phyloP scores from a whole-genome alignment of 2,113 vertebrate genomes.

The Manacus vitellinus region DNA sequence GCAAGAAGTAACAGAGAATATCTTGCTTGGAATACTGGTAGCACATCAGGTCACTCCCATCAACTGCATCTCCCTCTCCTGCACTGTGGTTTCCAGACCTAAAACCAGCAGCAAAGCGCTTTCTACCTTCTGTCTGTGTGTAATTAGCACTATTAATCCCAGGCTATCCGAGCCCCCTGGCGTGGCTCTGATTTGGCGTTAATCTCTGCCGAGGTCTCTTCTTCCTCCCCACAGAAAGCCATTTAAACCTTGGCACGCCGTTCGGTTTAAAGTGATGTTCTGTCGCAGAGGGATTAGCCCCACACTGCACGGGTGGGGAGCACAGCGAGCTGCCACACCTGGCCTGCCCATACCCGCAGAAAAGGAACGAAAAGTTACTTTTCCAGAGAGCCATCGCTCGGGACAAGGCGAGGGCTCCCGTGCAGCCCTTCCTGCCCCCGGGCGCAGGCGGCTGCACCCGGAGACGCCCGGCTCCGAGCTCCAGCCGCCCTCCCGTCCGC shows the following conservation, averaged over 20 bases:
- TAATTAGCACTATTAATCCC: constrained; percentile 67
- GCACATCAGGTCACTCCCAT: background rate
- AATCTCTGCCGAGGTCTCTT: constrained; percentile 47
- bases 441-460: background rate
- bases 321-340: background rate
- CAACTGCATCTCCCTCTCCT: background rate
- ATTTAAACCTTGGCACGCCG: constrained; percentile 21
- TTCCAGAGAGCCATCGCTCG: background rate
- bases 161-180: constrained; percentile 4
- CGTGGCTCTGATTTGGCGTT: constrained; percentile 26
- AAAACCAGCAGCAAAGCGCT: constrained; percentile 3
- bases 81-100: background rate
- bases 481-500: background rate
- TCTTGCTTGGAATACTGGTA: background rate
- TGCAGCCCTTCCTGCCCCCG: background rate
- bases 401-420: background rate
- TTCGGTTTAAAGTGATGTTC: background rate
- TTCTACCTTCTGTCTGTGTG: constrained; percentile 13
- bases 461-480: background rate
- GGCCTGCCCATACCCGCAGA: background rate
- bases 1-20: background rate
- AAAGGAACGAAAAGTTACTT: background rate
- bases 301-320: background rate
- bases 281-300: background rate
- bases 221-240: constrained; percentile 15